A percentile compares a stretch with the other conserved stretches of the same genome.
Conservation (phyloP, 1,140 invertebrate genomes). For the Anastatus disparis region DNA sequence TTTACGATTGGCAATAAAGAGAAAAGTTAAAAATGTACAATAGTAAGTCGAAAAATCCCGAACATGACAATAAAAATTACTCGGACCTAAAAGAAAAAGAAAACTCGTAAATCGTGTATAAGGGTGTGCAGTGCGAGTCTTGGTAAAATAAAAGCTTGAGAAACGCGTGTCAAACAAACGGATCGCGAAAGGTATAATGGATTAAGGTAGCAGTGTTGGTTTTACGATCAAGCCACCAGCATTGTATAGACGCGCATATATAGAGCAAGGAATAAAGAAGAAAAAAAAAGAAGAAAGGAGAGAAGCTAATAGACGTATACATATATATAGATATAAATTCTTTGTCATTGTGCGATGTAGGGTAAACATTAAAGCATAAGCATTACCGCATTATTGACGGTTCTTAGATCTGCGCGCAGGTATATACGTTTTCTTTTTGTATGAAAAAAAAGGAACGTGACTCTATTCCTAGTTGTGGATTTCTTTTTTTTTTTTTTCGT, state of each 20-base stretch:
- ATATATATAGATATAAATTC: background rate
- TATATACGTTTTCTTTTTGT: too few relatives aligned
- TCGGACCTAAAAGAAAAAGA: background rate
- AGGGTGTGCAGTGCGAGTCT: background rate
- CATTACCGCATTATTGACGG: background rate
- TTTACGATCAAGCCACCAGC: background rate
- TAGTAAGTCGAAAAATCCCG: too few relatives aligned
- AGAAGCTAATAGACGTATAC: background rate
- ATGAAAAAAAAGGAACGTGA: conserved; percentile 56
- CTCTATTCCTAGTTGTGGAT: conserved; percentile 41
- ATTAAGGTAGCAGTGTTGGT: background rate
- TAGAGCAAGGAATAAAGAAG: background rate
- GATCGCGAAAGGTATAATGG: background rate
- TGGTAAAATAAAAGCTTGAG: background rate
- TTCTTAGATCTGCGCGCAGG: conserved; percentile 32
- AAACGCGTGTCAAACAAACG: background rate
- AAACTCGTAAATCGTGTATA: background rate
- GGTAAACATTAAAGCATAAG: background rate
- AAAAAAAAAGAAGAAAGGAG: background rate
- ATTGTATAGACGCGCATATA: background rate
- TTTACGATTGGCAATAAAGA: background rate
- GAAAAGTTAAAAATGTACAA: background rate
- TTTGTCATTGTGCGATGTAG: background rate
- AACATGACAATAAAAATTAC: background rate
- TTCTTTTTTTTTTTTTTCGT: too few relatives aligned